These are phyloP conservation scores for Sebastes fasciatus DNA, from an alignment of 2,113 vertebrate species.

Conservation along the genomic window DNA sequence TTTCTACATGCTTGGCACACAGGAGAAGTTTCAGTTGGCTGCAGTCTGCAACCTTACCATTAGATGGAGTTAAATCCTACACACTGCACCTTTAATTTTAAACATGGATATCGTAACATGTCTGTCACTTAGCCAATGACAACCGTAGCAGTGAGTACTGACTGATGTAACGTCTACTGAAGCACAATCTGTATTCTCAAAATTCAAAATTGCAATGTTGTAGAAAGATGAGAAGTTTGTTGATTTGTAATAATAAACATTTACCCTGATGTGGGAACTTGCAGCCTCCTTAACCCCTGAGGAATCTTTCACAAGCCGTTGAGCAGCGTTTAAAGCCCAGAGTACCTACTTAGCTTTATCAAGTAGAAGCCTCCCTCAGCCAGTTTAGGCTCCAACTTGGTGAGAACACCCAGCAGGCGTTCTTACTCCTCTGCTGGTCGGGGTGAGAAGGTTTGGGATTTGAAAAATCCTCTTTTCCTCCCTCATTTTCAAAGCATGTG, in stretches of 20 bases:
- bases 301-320: conserved; percentile 14
- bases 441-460: conserved; percentile 31
- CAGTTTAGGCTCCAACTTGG: conserved; percentile 9
- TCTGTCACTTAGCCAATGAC: neutral
- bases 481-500: conserved; percentile 5
- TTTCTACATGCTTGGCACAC: too few species aligned
- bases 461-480: conserved; percentile 43
- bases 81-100: neutral
- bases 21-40: too few species aligned
- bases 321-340: conserved; percentile 1
- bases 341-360: conserved; percentile 6
- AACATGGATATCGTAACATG: neutral
- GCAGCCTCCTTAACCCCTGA: neutral
- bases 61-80: too few species aligned
- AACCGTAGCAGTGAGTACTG: neutral
- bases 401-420: conserved; percentile 32
- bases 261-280: conserved; percentile 4
- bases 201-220: neutral
- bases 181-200: neutral
- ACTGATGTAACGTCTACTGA: too few species aligned
- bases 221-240: conserved; percentile 12
- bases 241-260: conserved; percentile 9
- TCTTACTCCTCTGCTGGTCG: conserved; percentile 14
- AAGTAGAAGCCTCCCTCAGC: conserved; percentile 11
- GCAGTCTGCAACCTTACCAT: too few species aligned